Evolutionary conservation across 2,113 vertebrate species (phyloP), one percentile per base, ranked within the genome.

Genomic region (Marcusenius ussheri): DNA sequence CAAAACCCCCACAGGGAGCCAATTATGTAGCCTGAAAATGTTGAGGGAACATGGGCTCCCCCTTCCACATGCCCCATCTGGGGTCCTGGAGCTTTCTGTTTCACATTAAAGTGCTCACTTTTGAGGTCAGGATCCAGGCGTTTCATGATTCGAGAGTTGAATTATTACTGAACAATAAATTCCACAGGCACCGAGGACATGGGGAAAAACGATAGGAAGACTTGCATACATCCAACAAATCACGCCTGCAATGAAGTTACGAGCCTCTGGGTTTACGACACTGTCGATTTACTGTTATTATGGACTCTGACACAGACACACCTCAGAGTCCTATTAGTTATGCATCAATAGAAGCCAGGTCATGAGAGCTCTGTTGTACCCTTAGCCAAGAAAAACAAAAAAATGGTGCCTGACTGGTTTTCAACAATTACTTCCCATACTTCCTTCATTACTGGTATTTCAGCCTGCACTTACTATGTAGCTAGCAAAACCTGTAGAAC

Each of bases 1-100:
- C 35, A 45, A 50, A 53, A 77, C 62, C 39, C 89, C 92, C 92
- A 91, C 91, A 87, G 9, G 74, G 90, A 93, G 88, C 91, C 91
- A 94, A 94, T 93, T 95, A 94, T 77, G 51, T 45, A 86, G 66
- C 91, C 39, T 87, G 58, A 92, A 90, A 88, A 46, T 58, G 51
- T 49, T 27, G 35, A 9, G 49, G 5, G 66, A 74, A 58, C 31
- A 90, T 3, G 91, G 53, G 35, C 5, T 77, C 35, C 70, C 70
- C 27, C 27, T 39, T 77, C 70, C 27, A 39, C 85, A 35, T 58
- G 88, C 70, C 90, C 50, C 90, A 92, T 91, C 88, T 47, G 42
- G 50, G 84, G 49, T 70, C 77, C 90, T 45, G 11, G 46, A 85
- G 90, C 90, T 45, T 88, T 91, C 77, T 89, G 88, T 91, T 91